Conservation (phyloP, 2,113 vertebrate species). For the Chionodraco myersi region DNA sequence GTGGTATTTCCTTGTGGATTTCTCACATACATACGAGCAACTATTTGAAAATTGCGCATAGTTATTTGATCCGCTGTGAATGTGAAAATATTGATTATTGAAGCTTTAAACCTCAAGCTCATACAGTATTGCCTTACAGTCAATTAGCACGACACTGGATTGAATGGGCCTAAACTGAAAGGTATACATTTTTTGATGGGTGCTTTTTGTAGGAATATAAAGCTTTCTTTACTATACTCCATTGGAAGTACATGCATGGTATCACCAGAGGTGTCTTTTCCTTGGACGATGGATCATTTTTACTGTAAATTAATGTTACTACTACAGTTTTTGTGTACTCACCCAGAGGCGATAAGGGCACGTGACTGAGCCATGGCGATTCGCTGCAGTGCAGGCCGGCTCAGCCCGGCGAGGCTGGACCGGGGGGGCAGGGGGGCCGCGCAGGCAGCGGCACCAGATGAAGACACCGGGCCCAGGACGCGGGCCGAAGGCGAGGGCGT, state of each 20-base stretch:
- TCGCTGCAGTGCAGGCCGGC: slow-evolving; percentile 90
- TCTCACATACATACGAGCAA: too few species aligned
- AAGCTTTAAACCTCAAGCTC: not conserved
- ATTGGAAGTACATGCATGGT: not conserved
- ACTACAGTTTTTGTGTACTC: slow-evolving; percentile 69
- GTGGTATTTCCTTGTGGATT: not conserved
- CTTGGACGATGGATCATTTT: not conserved
- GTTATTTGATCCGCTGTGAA: not conserved
- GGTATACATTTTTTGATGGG: not conserved
- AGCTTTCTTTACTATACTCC: not conserved
- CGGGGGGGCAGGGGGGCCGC: slow-evolving; percentile 82
- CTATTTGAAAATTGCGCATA: not conserved
- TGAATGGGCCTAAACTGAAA: not conserved
- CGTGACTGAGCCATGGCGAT: slow-evolving; percentile 95
- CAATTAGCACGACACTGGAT: too few species aligned
- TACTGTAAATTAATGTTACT: not conserved
- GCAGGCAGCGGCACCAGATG: slow-evolving; percentile 70
- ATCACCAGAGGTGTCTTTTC: not conserved
- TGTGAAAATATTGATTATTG: not conserved
- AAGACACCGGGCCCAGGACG: slow-evolving; percentile 76
- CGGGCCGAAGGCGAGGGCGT: slow-evolving; percentile 78
- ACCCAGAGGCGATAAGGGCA: slow-evolving; percentile 95
- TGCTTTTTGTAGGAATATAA: not conserved
- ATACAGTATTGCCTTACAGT: not conserved
- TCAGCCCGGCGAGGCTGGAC: slow-evolving; percentile 88